Evolutionary conservation across 2,797 vertebrate genomes (phyloP).

Genomic region (Sebastes minor): DNA sequence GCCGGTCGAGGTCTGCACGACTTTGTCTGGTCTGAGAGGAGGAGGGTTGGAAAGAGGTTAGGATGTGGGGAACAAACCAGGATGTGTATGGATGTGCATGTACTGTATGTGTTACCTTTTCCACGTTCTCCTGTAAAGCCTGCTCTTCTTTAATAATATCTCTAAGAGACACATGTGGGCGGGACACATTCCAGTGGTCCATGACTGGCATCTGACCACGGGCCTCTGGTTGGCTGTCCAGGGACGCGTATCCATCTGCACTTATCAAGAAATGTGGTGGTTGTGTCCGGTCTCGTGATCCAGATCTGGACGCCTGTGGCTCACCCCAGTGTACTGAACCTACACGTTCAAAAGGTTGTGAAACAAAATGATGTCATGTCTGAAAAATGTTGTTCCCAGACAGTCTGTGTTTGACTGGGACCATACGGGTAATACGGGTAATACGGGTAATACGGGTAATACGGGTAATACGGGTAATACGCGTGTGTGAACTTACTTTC

Average conservation of each 20-base stretch:
- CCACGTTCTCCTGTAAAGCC: conserved; percentile 87
- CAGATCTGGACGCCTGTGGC: conserved; percentile 22
- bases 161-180: conserved; percentile 89
- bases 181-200: conserved; percentile 92
- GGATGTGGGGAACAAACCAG: background rate
- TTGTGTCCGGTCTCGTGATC: conserved; percentile 16
- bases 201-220: conserved; percentile 80
- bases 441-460: background rate
- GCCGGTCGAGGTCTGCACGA: conserved; percentile 76
- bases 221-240: conserved; percentile 53
- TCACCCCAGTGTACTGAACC: conserved; percentile 68
- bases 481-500: conserved; percentile 80
- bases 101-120: conserved; percentile 80
- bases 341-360: conserved; percentile 15
- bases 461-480: background rate
- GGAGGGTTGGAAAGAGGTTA: background rate
- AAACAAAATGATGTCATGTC: background rate
- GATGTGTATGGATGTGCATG: background rate
- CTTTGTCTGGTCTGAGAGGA: conserved; percentile 70
- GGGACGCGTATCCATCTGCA: conserved; percentile 41
- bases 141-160: conserved; percentile 96
- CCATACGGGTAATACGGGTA: background rate
- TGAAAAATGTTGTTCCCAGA: background rate
- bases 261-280: conserved; percentile 38
- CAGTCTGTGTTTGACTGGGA: background rate